Evolutionary conservation across 2,113 vertebrate species (phyloP).

Genomic region (Entomyzon cyanotis): DNA sequence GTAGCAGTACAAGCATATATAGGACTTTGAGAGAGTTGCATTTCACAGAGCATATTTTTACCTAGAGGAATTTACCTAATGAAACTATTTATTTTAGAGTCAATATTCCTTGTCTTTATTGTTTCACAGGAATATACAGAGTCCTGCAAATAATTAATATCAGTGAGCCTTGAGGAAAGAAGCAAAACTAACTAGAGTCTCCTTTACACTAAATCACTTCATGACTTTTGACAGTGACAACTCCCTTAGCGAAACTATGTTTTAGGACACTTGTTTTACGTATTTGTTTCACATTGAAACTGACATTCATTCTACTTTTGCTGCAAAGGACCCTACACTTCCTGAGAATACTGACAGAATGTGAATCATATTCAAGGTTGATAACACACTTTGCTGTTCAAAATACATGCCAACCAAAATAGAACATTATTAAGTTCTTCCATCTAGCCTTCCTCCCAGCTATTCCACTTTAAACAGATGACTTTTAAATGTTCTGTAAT

Average conservation of each 20-base stretch:
- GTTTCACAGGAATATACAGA: neutral
- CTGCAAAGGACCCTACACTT: neutral
- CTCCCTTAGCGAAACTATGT: neutral
- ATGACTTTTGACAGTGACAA: neutral
- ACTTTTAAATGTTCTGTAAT: neutral
- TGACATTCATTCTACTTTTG: neutral
- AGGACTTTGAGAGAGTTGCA: neutral
- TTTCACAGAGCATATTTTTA: neutral
- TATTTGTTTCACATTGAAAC: conserved; percentile 17
- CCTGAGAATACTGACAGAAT: neutral
- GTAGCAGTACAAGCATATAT: fast-evolving
- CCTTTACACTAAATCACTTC: neutral
- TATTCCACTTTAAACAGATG: neutral
- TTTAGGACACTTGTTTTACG: neutral
- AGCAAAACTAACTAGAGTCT: neutral
- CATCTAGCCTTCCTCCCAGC: neutral
- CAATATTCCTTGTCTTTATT: neutral
- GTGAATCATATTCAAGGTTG: neutral
- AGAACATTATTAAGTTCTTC: neutral
- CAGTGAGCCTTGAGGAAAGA: neutral
- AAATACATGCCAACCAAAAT: neutral
- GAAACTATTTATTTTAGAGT: conserved; percentile 21
- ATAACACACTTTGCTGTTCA: neutral
- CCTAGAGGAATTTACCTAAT: conserved; percentile 6
- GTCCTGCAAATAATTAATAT: conserved; percentile 32